Base-by-base conservation (phyloP, 2,797 vertebrate species). In the Artibeus lituratus region DNA sequence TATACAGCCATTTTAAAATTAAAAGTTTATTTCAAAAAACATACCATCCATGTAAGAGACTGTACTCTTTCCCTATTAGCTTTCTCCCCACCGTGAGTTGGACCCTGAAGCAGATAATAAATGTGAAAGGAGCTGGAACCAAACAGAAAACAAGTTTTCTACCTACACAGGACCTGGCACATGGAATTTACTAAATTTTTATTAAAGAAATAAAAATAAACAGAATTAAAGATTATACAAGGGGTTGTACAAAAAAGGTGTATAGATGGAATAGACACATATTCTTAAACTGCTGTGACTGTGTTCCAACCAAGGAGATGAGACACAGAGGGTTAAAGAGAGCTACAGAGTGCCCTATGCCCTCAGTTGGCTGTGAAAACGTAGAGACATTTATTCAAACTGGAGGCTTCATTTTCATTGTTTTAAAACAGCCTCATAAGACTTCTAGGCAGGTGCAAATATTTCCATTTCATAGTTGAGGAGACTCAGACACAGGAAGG, bases 381-480 rank as follows among this genome's bases (percentile, higher is more conserved):
- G 44, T 24, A 82, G 37, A 84, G 69, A 90, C 24, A 53, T 35
- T 55, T 24, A 16, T 87, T 70, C 42, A 44, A 81, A 62, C 16
- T 67, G 44, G 11, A 73, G 14, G 26, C 16, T 32, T 72, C 35
- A 77, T 2, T 80, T 55, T 24, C 10, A 29, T 77, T 94, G 89
- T 70, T 77, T 82, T 90, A 49, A 57, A 44, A 47, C 11, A 51
- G 59, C 5, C 29, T 92, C 80, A 77, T 37, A 73, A 65, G 55
- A 78, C 24, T 44, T 42, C 72, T 73, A 8, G 86, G 88, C 47
- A 92, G 72, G 62, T 62, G n/a, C 35, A 32, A 91, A 39, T 62
- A 47, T 90, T 96, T 84, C 70, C 59, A 92, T 95, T 93, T 94
- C 82, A 53, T 85, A 96, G 77, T 1, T 72, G 55, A 83, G 73